phyloP scores from a whole-genome alignment of 1,140 invertebrate species.

The Temnothorax curvispinosus region DNA sequence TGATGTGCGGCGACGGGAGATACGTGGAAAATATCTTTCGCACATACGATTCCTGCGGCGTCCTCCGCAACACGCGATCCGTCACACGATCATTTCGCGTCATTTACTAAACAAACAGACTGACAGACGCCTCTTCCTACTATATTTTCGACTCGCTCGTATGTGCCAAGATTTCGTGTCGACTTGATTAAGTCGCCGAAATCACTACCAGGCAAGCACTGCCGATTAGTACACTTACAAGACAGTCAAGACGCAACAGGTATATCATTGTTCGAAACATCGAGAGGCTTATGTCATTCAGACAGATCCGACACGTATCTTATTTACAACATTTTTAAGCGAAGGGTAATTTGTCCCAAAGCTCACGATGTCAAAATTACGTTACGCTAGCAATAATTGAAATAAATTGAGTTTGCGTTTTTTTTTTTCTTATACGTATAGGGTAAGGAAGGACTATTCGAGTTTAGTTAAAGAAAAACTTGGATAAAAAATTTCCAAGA shows the following conservation, averaged over 20 bases:
- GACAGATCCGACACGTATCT: background rate
- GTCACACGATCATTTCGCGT: conserved; percentile 51
- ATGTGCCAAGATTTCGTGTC: conserved; percentile 68
- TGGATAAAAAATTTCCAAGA: no score
- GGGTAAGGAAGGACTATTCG: no score
- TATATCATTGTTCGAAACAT: conserved; percentile 54
- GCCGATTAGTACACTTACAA: conserved; percentile 40
- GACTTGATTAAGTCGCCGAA: conserved; percentile 48
- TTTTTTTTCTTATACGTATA: no score
- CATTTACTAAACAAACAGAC: conserved; percentile 62
- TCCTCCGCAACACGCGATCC: conserved; percentile 31
- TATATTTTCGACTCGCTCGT: conserved; percentile 64
- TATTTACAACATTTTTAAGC: background rate
- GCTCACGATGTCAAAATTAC: background rate
- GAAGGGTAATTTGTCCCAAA: background rate
- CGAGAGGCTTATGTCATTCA: conserved; percentile 43
- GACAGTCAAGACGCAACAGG: conserved; percentile 61
- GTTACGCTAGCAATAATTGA: background rate
- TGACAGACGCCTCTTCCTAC: conserved; percentile 24
- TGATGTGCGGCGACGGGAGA: conserved; percentile 3
- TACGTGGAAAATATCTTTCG: conserved; percentile 19
- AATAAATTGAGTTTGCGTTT: background rate
- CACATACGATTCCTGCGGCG: background rate
- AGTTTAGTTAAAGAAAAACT: no score
- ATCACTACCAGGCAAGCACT: conserved; percentile 25